A percentile compares a stretch with the other conserved stretches of the same genome.
These are phyloP conservation scores for Sceliomorpha sp. DNA, from an alignment of 2,888 invertebrate species.

Conservation along the genomic window DNA sequence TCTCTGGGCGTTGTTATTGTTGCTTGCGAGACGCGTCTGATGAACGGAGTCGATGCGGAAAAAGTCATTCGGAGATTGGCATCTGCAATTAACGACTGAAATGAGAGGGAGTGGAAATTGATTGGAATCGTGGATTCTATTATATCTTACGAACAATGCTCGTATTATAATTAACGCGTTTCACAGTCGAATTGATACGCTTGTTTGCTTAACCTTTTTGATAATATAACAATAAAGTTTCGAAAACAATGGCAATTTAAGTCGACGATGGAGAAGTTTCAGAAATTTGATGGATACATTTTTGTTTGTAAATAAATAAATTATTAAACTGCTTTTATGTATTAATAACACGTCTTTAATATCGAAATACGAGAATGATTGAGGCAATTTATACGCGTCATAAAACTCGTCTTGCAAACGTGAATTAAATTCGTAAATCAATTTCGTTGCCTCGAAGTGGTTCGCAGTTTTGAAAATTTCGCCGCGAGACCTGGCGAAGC, in stretches of 20 bases:
- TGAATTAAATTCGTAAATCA: no score
- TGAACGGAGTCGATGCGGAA: conserved; percentile 28
- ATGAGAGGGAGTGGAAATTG: conserved; percentile 10
- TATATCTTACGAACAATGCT: neutral
- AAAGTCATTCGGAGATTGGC: conserved; percentile 29
- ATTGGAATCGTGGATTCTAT: conserved; percentile 4
- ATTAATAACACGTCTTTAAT: no score
- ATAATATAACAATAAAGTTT: neutral
- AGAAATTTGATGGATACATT: no score
- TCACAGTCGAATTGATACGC: no score
- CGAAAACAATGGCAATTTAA: no score
- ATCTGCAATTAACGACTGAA: conserved; percentile 20
- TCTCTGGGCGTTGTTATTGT: conserved; percentile 36
- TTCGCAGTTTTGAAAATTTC: conserved; percentile 15
- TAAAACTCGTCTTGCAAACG: no score
- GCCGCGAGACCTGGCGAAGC: conserved; percentile 29
- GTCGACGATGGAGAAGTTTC: no score
- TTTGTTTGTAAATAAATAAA: neutral
- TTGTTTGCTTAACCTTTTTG: no score
- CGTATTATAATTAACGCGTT: no score
- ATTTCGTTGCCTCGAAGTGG: neutral
- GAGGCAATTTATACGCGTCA: no score
- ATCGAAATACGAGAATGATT: no score
- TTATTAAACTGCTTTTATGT: conserved; percentile 2
- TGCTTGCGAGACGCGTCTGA: conserved; percentile 22